phyloP scores from a whole-genome alignment of 2,797 vertebrate species.

The Micromesistius poutassou region DNA sequence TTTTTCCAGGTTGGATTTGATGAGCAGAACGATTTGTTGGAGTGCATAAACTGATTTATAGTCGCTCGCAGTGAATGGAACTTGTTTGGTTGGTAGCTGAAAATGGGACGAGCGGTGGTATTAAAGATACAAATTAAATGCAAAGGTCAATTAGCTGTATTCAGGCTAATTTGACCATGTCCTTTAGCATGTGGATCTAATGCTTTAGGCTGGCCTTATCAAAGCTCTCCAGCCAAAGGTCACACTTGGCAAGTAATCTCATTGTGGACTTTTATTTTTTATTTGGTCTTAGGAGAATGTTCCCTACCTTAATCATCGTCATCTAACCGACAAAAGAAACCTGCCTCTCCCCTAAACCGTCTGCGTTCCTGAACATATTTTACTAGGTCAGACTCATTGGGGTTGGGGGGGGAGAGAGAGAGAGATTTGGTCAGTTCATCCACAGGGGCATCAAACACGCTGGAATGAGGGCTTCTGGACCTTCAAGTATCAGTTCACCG shows the following conservation, averaged over 20 bases:
- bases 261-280: conserved; percentile 46
- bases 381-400: background rate
- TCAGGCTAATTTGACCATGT: conserved; percentile 60
- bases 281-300: conserved; percentile 19
- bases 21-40: background rate
- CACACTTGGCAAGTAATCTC: conserved; percentile 58
- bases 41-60: background rate
- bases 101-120: conserved; percentile 27
- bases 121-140: conserved; percentile 50
- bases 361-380: background rate
- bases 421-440: too few species aligned
- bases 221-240: conserved; percentile 66
- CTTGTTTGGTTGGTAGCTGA: conserved; percentile 8
- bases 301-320: conserved; percentile 26
- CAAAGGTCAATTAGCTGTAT: conserved; percentile 70
- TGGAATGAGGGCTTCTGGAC: too few species aligned
- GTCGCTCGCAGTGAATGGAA: background rate
- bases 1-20: background rate
- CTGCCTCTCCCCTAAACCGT: too few species aligned
- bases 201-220: conserved; percentile 65
- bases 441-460: too few species aligned
- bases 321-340: conserved; percentile 3
- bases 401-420: background rate
- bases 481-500: too few species aligned
- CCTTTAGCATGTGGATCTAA: conserved; percentile 55